These are phyloP conservation scores for Xiphias gladius DNA, from an alignment of 2,113 vertebrate species.

Conservation along the genomic window DNA sequence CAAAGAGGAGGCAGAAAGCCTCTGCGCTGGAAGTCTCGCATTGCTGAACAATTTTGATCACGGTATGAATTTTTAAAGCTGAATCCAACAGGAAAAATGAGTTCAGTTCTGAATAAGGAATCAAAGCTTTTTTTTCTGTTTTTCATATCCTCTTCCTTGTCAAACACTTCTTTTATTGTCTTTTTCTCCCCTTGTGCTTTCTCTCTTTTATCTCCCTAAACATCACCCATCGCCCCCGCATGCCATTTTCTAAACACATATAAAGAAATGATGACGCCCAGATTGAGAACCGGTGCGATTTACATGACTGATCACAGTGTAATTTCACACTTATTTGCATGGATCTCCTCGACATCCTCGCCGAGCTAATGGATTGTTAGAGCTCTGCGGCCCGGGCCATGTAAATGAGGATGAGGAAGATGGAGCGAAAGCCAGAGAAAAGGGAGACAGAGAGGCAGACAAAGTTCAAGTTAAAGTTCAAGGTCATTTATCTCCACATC, in stretches of 20 bases:
- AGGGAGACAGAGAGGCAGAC: slow-evolving; percentile 48
- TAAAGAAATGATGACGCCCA: slow-evolving; percentile 58
- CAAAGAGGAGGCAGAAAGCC: slow-evolving; percentile 53
- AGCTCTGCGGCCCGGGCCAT: slow-evolving; percentile 57
- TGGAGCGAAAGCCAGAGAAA: slow-evolving; percentile 19
- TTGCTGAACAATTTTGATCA: slow-evolving; percentile 67
- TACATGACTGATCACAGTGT: slow-evolving; percentile 83
- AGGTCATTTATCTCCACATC: slow-evolving; percentile 62
- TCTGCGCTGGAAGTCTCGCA: slow-evolving; percentile 48
- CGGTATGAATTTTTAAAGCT: slow-evolving; percentile 64
- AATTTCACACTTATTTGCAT: slow-evolving; percentile 84
- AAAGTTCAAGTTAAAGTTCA: slow-evolving; percentile 79
- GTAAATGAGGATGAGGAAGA: slow-evolving; percentile 63
- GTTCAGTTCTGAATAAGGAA: slow-evolving; percentile 63
- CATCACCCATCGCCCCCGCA: slow-evolving; percentile 51
- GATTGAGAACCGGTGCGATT: slow-evolving; percentile 71
- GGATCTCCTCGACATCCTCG: slow-evolving; percentile 70
- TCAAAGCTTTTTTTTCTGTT: slow-evolving; percentile 56
- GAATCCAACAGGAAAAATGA: slow-evolving; percentile 66
- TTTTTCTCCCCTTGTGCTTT: background rate
- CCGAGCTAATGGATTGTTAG: slow-evolving; percentile 73
- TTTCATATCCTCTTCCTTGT: slow-evolving; percentile 49
- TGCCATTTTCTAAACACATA: slow-evolving; percentile 62
- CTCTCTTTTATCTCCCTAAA: slow-evolving; percentile 19
- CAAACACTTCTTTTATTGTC: slow-evolving; percentile 56